Conservation (phyloP, 2,113 vertebrate genomes). For the Pseudolaguvia tuberculata region DNA sequence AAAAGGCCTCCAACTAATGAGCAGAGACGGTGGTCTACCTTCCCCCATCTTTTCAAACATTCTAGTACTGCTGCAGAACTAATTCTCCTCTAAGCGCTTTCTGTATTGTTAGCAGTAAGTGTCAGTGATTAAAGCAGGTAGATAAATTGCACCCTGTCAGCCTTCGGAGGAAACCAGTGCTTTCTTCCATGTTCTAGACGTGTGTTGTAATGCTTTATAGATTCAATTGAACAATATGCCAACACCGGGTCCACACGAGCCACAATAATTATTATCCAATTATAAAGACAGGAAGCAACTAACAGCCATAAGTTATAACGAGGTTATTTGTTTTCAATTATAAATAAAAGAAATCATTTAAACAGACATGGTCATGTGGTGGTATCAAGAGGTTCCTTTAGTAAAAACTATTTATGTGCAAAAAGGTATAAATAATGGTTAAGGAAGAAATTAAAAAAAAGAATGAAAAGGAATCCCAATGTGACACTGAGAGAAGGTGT, state of each 20-base stretch:
- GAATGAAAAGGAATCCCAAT: conserved; percentile 58
- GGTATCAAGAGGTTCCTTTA: conserved; percentile 60
- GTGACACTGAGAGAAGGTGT: conserved; percentile 66
- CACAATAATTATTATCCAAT: conserved; percentile 32
- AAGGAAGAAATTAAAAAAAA: conserved; percentile 21
- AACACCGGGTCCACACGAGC: conserved; percentile 30
- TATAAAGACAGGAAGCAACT: conserved; percentile 55
- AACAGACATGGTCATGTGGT: conserved; percentile 57
- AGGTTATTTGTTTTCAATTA: conserved; percentile 49
- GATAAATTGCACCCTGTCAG: conserved; percentile 60
- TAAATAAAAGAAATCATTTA: conserved; percentile 60
- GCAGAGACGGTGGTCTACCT: conserved; percentile 54
- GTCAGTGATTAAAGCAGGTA: conserved; percentile 62
- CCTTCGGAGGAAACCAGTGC: conserved; percentile 51
- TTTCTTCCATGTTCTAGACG: conserved; percentile 40
- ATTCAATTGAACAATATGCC: conserved; percentile 49
- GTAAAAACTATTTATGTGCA: conserved; percentile 66
- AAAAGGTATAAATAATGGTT: conserved; percentile 61
- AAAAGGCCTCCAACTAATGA: conserved; percentile 64
- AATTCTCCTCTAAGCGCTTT: conserved; percentile 66
- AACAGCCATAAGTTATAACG: conserved; percentile 10
- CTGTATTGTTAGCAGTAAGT: conserved; percentile 63
- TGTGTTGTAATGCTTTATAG: conserved; percentile 41
- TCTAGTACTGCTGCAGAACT: conserved; percentile 52
- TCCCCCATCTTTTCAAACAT: conserved; percentile 54